phyloP scores from a whole-genome alignment of 2,888 invertebrate genomes.

The Balanococcus diminutus region DNA sequence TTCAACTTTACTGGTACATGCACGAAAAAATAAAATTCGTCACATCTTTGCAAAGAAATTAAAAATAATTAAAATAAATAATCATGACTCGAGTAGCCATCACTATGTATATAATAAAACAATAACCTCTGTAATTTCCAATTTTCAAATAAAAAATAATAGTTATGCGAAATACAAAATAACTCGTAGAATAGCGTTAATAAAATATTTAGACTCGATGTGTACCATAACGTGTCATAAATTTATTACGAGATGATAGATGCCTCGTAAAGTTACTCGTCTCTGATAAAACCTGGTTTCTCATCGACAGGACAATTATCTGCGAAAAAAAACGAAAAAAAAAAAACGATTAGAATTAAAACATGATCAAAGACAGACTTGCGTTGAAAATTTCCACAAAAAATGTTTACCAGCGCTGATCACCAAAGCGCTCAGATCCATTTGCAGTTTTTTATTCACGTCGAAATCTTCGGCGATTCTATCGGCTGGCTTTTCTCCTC shows the following conservation, averaged over 20 bases:
- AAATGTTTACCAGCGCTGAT: background rate
- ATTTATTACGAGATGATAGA: background rate
- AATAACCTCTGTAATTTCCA: background rate
- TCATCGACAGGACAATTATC: constrained; percentile 25
- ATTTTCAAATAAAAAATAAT: background rate
- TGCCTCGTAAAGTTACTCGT: background rate
- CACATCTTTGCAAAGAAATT: background rate
- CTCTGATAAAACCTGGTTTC: background rate
- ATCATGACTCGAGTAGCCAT: background rate
- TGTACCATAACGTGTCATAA: background rate
- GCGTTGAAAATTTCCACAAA: too few relatives aligned
- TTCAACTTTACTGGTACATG: background rate
- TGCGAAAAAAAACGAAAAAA: background rate
- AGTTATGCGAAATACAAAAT: background rate
- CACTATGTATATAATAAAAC: background rate
- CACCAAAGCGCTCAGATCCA: constrained; percentile 39
- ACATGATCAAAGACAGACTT: background rate
- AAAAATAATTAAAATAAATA: too few relatives aligned
- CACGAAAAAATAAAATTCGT: background rate
- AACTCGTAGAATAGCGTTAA: background rate
- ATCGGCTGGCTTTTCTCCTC: constrained; percentile 43
- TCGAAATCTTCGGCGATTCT: constrained; percentile 25
- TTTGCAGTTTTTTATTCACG: background rate
- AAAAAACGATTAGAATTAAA: background rate
- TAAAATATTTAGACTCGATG: background rate